phyloP scores from a whole-genome alignment of 1,140 invertebrate genomes.

The Neoseiulus cucumeris region DNA sequence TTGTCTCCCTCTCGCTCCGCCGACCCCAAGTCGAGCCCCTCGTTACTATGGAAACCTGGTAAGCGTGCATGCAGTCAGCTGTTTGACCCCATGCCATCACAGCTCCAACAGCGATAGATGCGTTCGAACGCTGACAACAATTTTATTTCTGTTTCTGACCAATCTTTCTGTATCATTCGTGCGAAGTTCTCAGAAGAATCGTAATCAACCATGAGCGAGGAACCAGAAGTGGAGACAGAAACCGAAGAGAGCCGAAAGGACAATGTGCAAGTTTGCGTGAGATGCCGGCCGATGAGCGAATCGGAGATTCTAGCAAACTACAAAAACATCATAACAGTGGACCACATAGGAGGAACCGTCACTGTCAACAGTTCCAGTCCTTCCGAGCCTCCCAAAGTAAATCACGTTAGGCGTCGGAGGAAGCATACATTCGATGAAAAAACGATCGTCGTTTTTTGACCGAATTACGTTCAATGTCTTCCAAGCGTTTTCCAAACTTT shows the following conservation, averaged over 20 bases:
- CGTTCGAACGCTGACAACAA: too few relatives aligned
- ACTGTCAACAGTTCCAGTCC: conserved; percentile 15
- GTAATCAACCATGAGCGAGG: too few relatives aligned
- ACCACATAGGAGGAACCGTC: conserved; percentile 4
- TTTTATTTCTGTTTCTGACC: too few relatives aligned
- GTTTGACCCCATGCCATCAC: too few relatives aligned
- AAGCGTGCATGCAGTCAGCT: too few relatives aligned
- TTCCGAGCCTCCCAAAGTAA: conserved; percentile 17
- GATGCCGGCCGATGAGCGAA: conserved; percentile 62
- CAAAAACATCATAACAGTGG: conserved; percentile 37
- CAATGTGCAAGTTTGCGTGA: conserved; percentile 55
- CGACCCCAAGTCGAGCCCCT: too few relatives aligned
- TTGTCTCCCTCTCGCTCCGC: too few relatives aligned
- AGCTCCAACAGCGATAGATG: too few relatives aligned
- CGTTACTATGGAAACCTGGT: too few relatives aligned
- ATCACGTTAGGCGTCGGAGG: conserved; percentile 14
- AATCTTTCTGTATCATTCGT: too few relatives aligned
- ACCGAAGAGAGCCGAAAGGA: conserved; percentile 21
- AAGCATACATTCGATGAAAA: neutral
- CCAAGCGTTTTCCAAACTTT: neutral
- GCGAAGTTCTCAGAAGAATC: too few relatives aligned
- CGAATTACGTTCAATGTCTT: neutral
- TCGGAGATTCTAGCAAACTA: conserved; percentile 47
- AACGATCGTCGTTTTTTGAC: neutral
- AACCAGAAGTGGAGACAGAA: too few relatives aligned